Evolutionary conservation across 2,113 vertebrate species (phyloP).

Genomic region (Bos indicus): DNA sequence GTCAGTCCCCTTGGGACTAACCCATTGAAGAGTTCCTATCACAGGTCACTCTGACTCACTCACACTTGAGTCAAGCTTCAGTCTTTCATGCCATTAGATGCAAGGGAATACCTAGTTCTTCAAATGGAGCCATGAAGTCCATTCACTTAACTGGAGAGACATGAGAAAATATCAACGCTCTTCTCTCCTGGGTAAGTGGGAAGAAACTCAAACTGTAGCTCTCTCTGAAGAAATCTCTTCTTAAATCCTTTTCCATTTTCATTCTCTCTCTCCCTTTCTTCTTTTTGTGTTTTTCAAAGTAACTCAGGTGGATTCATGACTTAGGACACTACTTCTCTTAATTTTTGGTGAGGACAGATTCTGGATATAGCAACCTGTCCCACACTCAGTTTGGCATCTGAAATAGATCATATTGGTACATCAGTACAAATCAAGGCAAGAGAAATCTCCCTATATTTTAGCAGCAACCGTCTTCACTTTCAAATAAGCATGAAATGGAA

Average conservation of each 20-base stretch:
- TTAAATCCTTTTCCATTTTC: neutral
- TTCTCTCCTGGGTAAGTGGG: neutral
- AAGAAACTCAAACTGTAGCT: neutral
- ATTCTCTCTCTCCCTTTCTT: neutral
- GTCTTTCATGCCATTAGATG: neutral
- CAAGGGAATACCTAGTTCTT: neutral
- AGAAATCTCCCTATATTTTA: neutral
- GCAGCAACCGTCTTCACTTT: neutral
- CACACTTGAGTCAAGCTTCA: neutral
- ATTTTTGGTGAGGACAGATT: neutral
- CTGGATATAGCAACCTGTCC: neutral
- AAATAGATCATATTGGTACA: neutral
- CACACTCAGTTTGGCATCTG: neutral
- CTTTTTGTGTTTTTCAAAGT: neutral
- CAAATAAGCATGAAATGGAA: neutral
- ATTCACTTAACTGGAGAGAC: neutral
- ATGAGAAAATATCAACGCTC: neutral
- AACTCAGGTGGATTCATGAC: neutral
- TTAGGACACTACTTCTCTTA: neutral
- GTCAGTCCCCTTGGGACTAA: neutral
- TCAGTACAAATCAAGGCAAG: neutral
- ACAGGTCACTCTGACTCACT: neutral
- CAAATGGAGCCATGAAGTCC: neutral
- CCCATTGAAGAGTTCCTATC: neutral
- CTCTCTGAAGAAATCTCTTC: neutral